Percentiles rank a stretch among this genome's conserved stretches.
phyloP scores from a whole-genome alignment of 2,797 vertebrate genomes.

The Setipinna tenuifilis region DNA sequence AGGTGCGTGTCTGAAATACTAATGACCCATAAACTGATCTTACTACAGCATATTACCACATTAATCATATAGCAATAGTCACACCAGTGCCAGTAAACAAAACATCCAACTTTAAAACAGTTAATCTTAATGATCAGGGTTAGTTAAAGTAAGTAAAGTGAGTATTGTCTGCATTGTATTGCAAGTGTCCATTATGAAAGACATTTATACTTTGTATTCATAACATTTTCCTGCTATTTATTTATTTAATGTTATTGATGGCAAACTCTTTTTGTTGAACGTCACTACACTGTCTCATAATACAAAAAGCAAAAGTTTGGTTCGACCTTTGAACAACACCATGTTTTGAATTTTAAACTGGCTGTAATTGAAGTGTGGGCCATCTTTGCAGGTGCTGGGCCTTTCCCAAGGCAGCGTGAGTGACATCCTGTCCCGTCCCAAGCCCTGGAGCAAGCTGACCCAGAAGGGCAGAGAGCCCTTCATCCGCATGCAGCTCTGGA shows the following conservation, averaged over 20 bases:
- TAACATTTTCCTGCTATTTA: neutral
- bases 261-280: too few species aligned
- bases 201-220: neutral
- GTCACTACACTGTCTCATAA: too few species aligned
- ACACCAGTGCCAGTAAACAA: neutral
- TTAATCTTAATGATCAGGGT: too few species aligned
- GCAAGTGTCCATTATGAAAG: neutral
- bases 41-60: neutral
- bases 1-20: constrained; percentile 71
- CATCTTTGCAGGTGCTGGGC: constrained; percentile 84
- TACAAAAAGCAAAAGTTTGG: too few species aligned
- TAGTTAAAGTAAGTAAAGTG: neutral
- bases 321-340: too few species aligned
- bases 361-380: too few species aligned
- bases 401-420: constrained; percentile 96
- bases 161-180: neutral
- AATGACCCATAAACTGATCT: neutral
- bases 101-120: too few species aligned
- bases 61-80: neutral
- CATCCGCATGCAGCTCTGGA: constrained; percentile 97
- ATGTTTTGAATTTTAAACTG: too few species aligned
- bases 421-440: constrained; percentile 94
- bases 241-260: neutral
- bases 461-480: constrained; percentile 96
- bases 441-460: constrained; percentile 96